phyloP scores from a whole-genome alignment of 1,140 invertebrate genomes.

The Zaprionus ghesquierei region DNA sequence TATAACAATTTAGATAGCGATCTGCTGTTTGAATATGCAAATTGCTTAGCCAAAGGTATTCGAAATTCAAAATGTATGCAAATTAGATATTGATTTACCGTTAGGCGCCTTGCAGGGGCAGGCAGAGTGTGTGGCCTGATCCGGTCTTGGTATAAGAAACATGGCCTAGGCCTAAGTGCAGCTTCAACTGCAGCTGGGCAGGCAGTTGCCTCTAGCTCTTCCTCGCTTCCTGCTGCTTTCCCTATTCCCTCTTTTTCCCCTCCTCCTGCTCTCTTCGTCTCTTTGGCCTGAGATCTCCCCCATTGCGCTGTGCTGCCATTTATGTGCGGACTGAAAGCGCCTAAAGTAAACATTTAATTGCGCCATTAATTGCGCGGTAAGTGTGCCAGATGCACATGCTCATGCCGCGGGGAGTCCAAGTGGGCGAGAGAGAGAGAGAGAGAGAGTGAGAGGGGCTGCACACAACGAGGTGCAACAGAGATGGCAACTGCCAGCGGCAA shows the following conservation, averaged over 20 bases:
- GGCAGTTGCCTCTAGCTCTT: background rate
- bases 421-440: background rate
- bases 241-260: background rate
- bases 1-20: background rate
- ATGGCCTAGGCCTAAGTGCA: background rate
- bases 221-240: background rate
- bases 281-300: slow-evolving; percentile 32
- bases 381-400: slow-evolving; percentile 76
- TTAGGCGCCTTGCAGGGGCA: background rate
- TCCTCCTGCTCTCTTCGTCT: background rate
- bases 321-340: slow-evolving; percentile 64
- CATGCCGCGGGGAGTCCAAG: slow-evolving; percentile 2
- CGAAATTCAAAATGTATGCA: slow-evolving; percentile 11
- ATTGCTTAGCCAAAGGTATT: background rate
- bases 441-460: background rate
- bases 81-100: slow-evolving; percentile 7
- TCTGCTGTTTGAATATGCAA: background rate
- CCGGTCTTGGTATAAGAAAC: background rate
- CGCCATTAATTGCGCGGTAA: slow-evolving; percentile 76
- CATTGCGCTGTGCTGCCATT: slow-evolving; percentile 48
- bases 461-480: slow-evolving; percentile 8
- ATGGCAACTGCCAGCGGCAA: slow-evolving; percentile 22
- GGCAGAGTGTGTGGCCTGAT: slow-evolving; percentile 1
- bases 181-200: slow-evolving; percentile 4
- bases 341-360: slow-evolving; percentile 81